Base-by-base conservation (phyloP, 2,113 vertebrate species). In the Etia nguti region DNA sequence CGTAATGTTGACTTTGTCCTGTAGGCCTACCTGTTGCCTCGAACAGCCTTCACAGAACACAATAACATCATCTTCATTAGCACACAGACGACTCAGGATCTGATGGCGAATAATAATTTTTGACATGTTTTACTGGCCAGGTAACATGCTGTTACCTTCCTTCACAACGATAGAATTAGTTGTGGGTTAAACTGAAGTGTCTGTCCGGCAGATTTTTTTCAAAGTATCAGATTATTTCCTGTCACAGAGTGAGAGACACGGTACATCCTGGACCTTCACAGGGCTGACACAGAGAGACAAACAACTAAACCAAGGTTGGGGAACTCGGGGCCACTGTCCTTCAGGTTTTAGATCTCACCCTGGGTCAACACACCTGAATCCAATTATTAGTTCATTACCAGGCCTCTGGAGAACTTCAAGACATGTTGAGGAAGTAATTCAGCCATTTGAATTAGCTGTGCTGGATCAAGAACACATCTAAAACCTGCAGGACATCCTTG, bases 11-110 rank as follows among this genome's bases (percentile, higher is more conserved):
- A 46, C 0, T 1, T 52, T 52, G 50, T 52, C 50, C 20, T 52
- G 20, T 5, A 52, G 20, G 20, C 50, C 8, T 52, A 52, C 0
- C 8, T 52, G 48, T 52, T 9, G 8, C 50, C 9, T 52, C 50
- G 0, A 2, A 54, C 20, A n/a, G 3, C 50, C 20, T 54, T 0
- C 20, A 54, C 20, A 54, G 0, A n/a, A n/a, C 1, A 54, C 0
- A n/a, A 54, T n/a, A n/a, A 54, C 0, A 54, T 54, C 0, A 54
- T 54, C 9, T 54, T n/a, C 50, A n/a, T n/a, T 54, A 54, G 50
- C 50, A 54, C 50, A 54, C 0, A 54, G 50, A 10, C 0, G 8
- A 52, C 4, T 50, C 16, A 20, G 48, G 48, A 50, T 50, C 48
- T 50, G 16, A 50, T 50, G 48, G 18, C 3, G 8, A 50, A 50